Base-by-base conservation (phyloP, 37 sponge, comb jelly and placozoan species). In the Ephydatia muelleri region DNA sequence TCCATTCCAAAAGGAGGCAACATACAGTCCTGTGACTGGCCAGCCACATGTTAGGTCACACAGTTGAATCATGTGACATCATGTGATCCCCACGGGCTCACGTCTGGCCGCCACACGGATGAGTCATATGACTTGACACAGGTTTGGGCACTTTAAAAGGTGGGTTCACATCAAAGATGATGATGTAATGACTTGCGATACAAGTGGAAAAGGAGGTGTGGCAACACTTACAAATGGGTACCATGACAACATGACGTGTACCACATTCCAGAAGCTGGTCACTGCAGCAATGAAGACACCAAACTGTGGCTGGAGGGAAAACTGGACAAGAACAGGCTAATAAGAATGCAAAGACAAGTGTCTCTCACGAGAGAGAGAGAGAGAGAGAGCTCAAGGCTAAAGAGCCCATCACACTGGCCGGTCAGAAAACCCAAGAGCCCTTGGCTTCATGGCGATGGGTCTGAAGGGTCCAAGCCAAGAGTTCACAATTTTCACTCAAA, bases 211-310 rank as follows among this genome's bases (percentile, higher is more conserved):
- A 9, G 43, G 6, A 57, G 57, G 16, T 57, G 57, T 57, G 57
- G 57, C 57, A 57, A 57, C 57, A 57, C 57, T 57, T 57, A 57
- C 57, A 57, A 57, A 57, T 57, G 57, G 47, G 57, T 57, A 57
- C 57, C 57, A 57, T 57, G 57, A 14, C 57, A 57, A 57, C 57
- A 57, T 11, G 57, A 57, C 16, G 57, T 1, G 57, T 57, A 57
- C 57, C 57, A 57, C 57, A 57, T 57, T 57, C 57, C 57, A 57
- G 57, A 57, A 43, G 3, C 43, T 43, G 6, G 43, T 9, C 6
- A 57, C 1, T 19, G 57, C 57, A 57, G 57, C 16, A 57, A 11
- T 6, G 16, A 4, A 57, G 19, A 57, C 57, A 57, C 57, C 57
- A 16, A 16, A 57, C 57, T 57, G 57, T 16, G 57, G 57, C 12